phyloP scores from a whole-genome alignment of 2,113 vertebrate species.

The Catharus bicknelli region DNA sequence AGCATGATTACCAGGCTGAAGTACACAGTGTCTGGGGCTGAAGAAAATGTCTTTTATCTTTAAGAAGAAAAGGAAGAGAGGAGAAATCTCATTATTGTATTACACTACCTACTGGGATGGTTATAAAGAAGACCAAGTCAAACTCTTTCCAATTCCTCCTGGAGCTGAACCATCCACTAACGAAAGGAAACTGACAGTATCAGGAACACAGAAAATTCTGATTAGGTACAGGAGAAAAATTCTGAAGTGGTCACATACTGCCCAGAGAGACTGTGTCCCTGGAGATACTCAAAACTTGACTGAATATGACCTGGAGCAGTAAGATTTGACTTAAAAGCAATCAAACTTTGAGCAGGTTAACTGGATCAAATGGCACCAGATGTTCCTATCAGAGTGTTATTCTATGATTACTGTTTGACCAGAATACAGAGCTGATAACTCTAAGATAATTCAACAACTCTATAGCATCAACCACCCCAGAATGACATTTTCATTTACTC shows the following conservation, averaged over 20 bases:
- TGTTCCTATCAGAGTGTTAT: background rate
- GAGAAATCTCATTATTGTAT: background rate
- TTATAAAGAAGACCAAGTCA: background rate
- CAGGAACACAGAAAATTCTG: background rate
- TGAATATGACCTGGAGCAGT: background rate
- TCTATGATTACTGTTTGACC: background rate
- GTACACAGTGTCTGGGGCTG: background rate
- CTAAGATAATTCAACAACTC: background rate
- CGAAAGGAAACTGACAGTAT: background rate
- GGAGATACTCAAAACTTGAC: background rate
- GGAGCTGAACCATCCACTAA: background rate
- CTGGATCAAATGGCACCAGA: background rate
- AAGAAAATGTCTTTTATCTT: background rate
- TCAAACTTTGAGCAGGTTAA: background rate
- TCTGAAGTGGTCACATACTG: background rate
- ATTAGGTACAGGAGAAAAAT: background rate
- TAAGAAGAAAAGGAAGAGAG: background rate
- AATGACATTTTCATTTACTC: background rate
- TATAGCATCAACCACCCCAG: rapidly evolving
- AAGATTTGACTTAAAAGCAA: background rate
- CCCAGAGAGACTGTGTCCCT: background rate
- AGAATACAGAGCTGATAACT: background rate
- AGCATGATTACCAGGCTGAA: background rate
- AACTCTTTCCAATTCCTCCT: background rate
- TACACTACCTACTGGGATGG: background rate